Percentiles rank a stretch among this genome's conserved stretches.
phyloP scores from a whole-genome alignment of 1,140 invertebrate genomes.

The Tyrophagus putrescentiae region DNA sequence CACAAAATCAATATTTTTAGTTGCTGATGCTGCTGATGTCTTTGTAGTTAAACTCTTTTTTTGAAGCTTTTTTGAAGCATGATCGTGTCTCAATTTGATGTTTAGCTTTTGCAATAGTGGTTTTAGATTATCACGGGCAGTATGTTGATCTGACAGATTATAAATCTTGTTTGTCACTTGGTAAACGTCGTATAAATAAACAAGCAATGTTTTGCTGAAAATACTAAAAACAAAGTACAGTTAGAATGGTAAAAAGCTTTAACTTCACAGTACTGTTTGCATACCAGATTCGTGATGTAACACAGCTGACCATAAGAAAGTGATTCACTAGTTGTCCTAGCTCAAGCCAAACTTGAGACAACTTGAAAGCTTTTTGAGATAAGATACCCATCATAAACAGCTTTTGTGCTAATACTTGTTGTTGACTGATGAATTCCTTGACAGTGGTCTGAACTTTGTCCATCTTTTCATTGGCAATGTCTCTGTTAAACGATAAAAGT shows the following conservation, averaged over 20 bases:
- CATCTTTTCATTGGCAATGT: too few species aligned
- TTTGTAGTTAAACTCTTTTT: background rate
- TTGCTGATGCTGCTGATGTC: background rate
- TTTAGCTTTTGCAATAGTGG: background rate
- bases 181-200: conserved; percentile 18
- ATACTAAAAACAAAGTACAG: conserved; percentile 10
- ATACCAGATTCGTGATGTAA: conserved; percentile 18
- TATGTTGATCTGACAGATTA: background rate
- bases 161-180: background rate
- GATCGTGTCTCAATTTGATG: background rate
- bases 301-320: conserved; percentile 12
- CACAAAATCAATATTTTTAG: conserved; percentile 11
- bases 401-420: too few species aligned
- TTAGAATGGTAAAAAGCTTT: background rate
- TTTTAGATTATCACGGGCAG: background rate
- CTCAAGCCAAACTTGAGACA: conserved; percentile 11
- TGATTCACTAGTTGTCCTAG: conserved; percentile 20
- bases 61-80: background rate
- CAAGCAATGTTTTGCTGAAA: conserved; percentile 14
- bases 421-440: too few species aligned
- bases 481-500: too few species aligned
- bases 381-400: too few species aligned
- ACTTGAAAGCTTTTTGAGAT: background rate
- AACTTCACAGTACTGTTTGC: background rate
- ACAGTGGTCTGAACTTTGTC: too few species aligned